These are phyloP conservation scores for Muschampia plurimacula DNA, from an alignment of 2,888 invertebrate genomes.

Conservation along the genomic window DNA sequence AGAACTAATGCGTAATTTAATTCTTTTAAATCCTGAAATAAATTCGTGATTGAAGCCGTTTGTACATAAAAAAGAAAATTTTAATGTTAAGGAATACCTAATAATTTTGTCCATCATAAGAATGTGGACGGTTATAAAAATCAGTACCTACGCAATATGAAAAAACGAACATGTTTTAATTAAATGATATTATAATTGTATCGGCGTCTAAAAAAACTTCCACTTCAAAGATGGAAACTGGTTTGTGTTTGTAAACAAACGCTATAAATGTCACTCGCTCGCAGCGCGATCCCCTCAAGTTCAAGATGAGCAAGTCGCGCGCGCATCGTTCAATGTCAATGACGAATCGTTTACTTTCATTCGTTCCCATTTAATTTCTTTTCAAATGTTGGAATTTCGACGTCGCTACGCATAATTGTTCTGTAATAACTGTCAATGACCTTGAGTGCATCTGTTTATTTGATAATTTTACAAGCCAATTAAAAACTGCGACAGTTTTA, in stretches of 20 bases:
- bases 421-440: background rate
- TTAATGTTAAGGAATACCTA: background rate
- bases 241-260: constrained; percentile 47
- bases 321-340: constrained; percentile 71
- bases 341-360: constrained; percentile 69
- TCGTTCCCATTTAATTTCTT: constrained; percentile 52
- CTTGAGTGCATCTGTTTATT: constrained; percentile 2
- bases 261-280: constrained; percentile 60
- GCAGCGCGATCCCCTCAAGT: constrained; percentile 65
- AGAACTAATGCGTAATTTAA: background rate
- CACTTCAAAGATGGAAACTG: constrained; percentile 31
- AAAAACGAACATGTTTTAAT: no score
- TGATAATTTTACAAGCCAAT: background rate
- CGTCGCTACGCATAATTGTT: background rate
- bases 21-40: background rate
- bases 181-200: constrained; percentile 1
- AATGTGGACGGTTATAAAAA: no score
- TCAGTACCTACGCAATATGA: no score
- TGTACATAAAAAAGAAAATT: background rate
- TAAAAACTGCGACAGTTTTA: background rate
- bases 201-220: constrained; percentile 8
- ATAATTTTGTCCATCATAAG: no score
- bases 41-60: no score
- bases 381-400: constrained; percentile 4
- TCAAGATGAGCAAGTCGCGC: constrained; percentile 72